Evolutionary conservation across 2,113 vertebrate genomes (phyloP), one percentile per base, ranked within the genome.

Genomic region (Gila orcuttii): DNA sequence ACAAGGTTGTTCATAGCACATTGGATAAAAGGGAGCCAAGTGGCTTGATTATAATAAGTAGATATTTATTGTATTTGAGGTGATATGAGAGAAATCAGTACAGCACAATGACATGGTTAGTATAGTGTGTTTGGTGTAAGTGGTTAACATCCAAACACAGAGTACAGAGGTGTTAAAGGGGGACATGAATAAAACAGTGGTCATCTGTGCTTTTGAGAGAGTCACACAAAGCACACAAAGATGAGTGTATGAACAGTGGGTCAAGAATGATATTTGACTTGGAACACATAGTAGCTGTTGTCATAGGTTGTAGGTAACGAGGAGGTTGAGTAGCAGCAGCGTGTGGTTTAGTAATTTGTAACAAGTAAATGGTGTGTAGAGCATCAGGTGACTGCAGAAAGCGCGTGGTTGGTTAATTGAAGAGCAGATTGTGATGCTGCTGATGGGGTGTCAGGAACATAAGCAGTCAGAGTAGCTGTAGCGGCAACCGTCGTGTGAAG

Each of bases 361-460:
- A 73, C 2, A 21, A 6, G 36, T 1, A 73, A 2, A 45, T 13
- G 23, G 21, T n/a, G 69, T 1, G 17, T 0, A 0, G 6, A 10
- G 15, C 0, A 8, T 23, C 8, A 69, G 0, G 19, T 39, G 66
- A 69, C 3, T 0, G 4, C 1, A 0, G 2, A 2, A 6, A 7
- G 39, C 11, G 6, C 0, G 5, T 0, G 23, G 12, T 73, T 73
- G 36, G 69, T 45, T n/a, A 11, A 42, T 42, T 23, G 21, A 5
- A 6, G 10, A 12, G 9, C 1, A 42, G 39, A 42, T 8, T 8
- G 39, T 42, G 39, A 42, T 1, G 39, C 39, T 0, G 39, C 39
- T 39, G 21, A 4, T 0, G 4, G 3, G 5, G 23, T 0, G 2
- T 11, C 10, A 45, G 69, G 21, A 15, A 45, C 11, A n/a, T 7